A percentile compares a stretch with the other conserved stretches of the same genome.
Conservation (phyloP, 2,797 vertebrate species). For the Acipenser ruthenus region DNA sequence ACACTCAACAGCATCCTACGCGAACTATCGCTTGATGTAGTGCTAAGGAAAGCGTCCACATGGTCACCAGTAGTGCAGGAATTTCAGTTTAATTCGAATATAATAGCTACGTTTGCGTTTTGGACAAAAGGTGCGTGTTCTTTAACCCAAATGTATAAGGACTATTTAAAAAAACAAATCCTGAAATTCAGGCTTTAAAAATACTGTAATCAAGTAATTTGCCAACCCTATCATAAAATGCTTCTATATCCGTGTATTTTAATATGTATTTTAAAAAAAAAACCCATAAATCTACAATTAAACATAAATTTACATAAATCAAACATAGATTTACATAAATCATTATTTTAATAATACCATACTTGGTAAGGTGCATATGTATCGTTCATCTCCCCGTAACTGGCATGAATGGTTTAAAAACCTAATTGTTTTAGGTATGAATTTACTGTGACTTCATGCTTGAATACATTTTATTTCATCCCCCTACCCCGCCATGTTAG, state of each 20-base stretch:
- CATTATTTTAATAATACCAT: too few species aligned
- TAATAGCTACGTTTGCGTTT: neutral
- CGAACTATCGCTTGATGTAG: too few species aligned
- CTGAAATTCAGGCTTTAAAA: neutral
- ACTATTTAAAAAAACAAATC: neutral
- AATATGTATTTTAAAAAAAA: too few species aligned
- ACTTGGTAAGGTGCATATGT: neutral
- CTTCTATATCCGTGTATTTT: too few species aligned
- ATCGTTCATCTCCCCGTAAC: slow-evolving; percentile 13
- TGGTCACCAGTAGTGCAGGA: neutral
- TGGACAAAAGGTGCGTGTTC: too few species aligned
- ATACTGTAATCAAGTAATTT: neutral
- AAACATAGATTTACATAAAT: too few species aligned
- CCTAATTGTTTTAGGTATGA: slow-evolving; percentile 4
- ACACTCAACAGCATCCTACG: too few species aligned
- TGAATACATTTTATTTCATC: slow-evolving; percentile 18
- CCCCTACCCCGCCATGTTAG: slow-evolving; percentile 29
- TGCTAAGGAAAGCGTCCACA: too few species aligned
- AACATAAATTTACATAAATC: too few species aligned
- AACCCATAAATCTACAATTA: too few species aligned
- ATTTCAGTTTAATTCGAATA: neutral
- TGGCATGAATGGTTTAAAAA: neutral
- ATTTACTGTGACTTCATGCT: slow-evolving; percentile 20
- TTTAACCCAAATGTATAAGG: too few species aligned
- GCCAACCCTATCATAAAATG: too few species aligned